Percentiles rank a stretch among this genome's conserved stretches.
Conservation (phyloP, 35 echinoderm and acorn worm species). For the Nesometra sesokonis region DNA sequence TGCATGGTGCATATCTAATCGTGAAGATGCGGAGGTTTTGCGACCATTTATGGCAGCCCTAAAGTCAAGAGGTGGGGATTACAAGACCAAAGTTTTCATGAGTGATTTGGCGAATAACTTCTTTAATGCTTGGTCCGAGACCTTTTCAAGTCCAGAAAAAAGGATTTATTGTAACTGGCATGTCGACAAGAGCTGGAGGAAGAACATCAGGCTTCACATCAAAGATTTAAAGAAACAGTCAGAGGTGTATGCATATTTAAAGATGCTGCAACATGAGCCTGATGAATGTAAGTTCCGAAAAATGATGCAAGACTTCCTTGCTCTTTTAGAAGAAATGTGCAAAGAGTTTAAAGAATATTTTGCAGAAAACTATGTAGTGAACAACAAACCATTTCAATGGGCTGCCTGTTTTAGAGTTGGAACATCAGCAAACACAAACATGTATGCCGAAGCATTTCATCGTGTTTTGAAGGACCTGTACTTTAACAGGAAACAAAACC, state of each 20-base stretch:
- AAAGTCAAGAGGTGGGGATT: neutral
- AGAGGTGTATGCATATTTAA: conserved; percentile 4
- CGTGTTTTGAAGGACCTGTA: too few species aligned
- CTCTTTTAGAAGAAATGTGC: too few species aligned
- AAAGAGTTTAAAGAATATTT: too few species aligned
- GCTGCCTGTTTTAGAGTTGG: too few species aligned
- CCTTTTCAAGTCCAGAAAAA: neutral
- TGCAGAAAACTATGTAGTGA: too few species aligned
- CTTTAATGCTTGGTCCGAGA: neutral
- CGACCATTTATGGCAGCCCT: conserved; percentile 7
- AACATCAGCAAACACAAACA: too few species aligned
- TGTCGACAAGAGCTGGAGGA: conserved; percentile 11
- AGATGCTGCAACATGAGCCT: neutral
- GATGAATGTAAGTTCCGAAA: too few species aligned
- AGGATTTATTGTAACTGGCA: conserved; percentile 19
- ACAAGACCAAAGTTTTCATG: neutral
- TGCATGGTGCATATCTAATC: conserved; percentile 18
- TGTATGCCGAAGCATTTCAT: too few species aligned
- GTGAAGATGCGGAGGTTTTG: conserved; percentile 14
- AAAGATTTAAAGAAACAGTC: neutral
- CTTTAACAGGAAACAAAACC: too few species aligned
- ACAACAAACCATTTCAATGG: too few species aligned
- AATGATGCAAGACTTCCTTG: too few species aligned
- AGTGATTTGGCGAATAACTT: conserved; percentile 3
- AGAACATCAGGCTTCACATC: conserved; percentile 9